phyloP scores from a whole-genome alignment of 2,888 invertebrate species.

The Lasius platythorax region DNA sequence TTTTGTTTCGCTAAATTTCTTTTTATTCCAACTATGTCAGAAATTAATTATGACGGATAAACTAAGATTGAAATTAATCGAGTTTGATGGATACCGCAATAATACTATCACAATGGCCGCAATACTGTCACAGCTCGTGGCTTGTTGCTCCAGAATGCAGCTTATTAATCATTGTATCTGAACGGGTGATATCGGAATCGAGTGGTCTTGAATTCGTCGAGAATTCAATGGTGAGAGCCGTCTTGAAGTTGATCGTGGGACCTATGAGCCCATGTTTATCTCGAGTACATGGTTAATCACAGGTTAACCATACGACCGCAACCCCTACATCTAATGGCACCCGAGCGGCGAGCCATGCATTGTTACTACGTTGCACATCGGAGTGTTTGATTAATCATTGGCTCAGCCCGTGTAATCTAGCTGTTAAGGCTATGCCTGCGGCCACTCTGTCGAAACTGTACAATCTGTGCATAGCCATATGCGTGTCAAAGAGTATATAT shows the following conservation, averaged over 20 bases:
- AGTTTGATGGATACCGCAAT: neutral
- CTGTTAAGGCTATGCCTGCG: conserved; percentile 74
- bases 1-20: neutral
- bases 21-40: neutral
- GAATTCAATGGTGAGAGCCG: conserved; percentile 58
- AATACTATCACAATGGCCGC: neutral
- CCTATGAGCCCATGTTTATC: conserved; percentile 70
- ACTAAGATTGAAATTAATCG: conserved; percentile 24
- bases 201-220: conserved; percentile 57
- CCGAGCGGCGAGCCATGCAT: conserved; percentile 75
- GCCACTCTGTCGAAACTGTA: conserved; percentile 48
- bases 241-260: conserved; percentile 68
- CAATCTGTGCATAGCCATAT: neutral
- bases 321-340: conserved; percentile 76
- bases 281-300: conserved; percentile 76
- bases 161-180: conserved; percentile 38
- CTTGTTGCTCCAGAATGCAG: conserved; percentile 25
- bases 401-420: conserved; percentile 77
- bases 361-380: conserved; percentile 74
- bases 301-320: conserved; percentile 75
- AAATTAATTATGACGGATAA: conserved; percentile 29
- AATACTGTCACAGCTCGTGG: conserved; percentile 26
- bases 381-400: conserved; percentile 81
- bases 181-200: conserved; percentile 17
- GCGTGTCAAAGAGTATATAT: neutral